A percentile compares a stretch with the other conserved stretches of the same genome.
phyloP scores from a whole-genome alignment of 2,113 vertebrate genomes.

The Tenrec ecaudatus region DNA sequence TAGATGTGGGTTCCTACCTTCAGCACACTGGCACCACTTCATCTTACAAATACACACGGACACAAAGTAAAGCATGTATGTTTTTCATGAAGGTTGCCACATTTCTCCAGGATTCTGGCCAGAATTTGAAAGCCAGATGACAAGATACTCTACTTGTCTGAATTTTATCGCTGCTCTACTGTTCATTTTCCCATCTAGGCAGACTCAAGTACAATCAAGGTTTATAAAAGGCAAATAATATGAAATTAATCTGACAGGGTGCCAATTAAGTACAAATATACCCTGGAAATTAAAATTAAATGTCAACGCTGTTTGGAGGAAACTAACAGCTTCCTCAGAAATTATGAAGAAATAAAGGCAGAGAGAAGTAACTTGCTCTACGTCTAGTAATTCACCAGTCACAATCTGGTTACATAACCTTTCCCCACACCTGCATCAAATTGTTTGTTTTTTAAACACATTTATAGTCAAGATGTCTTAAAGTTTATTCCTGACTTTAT shows the following conservation, averaged over 20 bases:
- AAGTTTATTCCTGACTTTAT: slow-evolving; percentile 86
- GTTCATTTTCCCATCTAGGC: slow-evolving; percentile 79
- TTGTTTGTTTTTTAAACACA: slow-evolving; percentile 73
- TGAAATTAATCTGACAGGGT: slow-evolving; percentile 73
- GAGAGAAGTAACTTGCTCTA: slow-evolving; percentile 12
- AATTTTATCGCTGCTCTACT: slow-evolving; percentile 69
- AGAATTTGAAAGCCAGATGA: slow-evolving; percentile 46
- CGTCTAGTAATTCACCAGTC: slow-evolving; percentile 40
- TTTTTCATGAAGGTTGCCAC: no score
- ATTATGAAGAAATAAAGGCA: slow-evolving; percentile 62
- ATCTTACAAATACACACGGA: not conserved
- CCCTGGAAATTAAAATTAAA: slow-evolving; percentile 86
- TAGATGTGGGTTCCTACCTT: slow-evolving; percentile 9
- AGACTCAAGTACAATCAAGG: slow-evolving; percentile 78
- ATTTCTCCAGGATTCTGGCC: slow-evolving; percentile 45
- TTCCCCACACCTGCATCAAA: slow-evolving; percentile 80
- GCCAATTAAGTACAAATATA: slow-evolving; percentile 84
- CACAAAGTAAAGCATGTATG: not conserved
- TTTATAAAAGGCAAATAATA: slow-evolving; percentile 81
- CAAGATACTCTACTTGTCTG: slow-evolving; percentile 36
- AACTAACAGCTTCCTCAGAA: slow-evolving; percentile 82
- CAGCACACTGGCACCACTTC: not conserved
- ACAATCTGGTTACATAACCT: slow-evolving; percentile 67
- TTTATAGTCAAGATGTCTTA: slow-evolving; percentile 86
- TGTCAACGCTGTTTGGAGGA: slow-evolving; percentile 80